Conservation (phyloP, 2,797 vertebrate genomes). For the Argyrosomus regius region DNA sequence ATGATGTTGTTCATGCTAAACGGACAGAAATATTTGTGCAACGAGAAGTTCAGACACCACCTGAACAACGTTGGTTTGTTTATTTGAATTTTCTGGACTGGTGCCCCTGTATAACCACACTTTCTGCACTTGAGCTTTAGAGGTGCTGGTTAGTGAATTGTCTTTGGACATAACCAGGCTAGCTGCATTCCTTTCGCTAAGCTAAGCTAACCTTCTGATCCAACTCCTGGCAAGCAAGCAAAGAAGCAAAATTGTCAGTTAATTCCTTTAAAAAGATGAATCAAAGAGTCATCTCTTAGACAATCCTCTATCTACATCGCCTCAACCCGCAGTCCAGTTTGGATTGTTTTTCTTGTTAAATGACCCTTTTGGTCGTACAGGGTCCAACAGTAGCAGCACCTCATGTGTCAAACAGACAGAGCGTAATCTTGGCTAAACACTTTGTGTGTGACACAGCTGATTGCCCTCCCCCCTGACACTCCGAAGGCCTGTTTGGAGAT, state of each 20-base stretch:
- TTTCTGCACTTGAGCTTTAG: background rate
- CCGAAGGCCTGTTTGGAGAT: conserved; percentile 47
- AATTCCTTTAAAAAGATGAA: background rate
- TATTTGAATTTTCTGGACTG: too few relatives aligned
- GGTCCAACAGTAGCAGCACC: conserved; percentile 23
- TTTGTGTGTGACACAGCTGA: conserved; percentile 37
- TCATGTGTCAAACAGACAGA: conserved; percentile 51
- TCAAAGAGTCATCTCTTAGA: background rate
- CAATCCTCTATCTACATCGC: background rate
- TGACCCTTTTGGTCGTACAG: conserved; percentile 25
- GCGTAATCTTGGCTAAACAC: conserved; percentile 41
- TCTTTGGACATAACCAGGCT: background rate
- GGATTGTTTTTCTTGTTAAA: conserved; percentile 36
- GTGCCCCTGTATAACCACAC: background rate
- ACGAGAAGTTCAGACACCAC: background rate
- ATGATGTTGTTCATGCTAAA: background rate
- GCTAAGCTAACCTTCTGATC: conserved; percentile 3
- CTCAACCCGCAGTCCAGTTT: background rate
- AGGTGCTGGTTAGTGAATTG: background rate
- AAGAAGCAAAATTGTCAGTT: background rate
- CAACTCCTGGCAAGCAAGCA: background rate
- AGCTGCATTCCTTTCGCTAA: background rate
- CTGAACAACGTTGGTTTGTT: background rate
- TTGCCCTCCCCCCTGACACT: conserved; percentile 21
- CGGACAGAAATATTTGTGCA: background rate